Evolutionary conservation across 2,113 vertebrate species (phyloP), one percentile per base, ranked within the genome.

Genomic region (Bubo scandiacus): DNA sequence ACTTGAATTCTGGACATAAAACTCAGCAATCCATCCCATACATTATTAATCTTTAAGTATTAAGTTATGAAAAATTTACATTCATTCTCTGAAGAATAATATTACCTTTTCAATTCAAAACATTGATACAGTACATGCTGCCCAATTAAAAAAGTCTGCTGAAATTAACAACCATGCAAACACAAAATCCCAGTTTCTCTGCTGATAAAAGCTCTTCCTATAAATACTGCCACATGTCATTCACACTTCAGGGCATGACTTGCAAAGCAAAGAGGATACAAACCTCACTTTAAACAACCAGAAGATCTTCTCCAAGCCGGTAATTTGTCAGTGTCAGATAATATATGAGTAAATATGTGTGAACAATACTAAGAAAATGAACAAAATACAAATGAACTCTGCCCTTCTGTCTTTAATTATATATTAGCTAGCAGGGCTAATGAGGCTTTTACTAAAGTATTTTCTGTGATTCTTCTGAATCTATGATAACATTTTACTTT

Each of bases 61-160:
- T 63, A 88, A 81, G 80, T 84, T 94, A 97, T 94, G 92, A 97
- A 97, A 97, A 96, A 97, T 93, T 95, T 87, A 97, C 62, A 77
- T 59, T 81, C 0, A 2, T 91, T 92, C 78, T 91, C 88, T 80
- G 68, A 93, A 86, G 42, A 74, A 84, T 51, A 73, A 86, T 84
- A 86, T 91, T 95, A 93, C 78, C 66, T 96, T 95, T 93, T 51
- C 55, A 87, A 54, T 90, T 89, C 93, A 96, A 94, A 90, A 89
- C 65, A 95, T 71, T 77, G 63, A 92, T 61, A 78, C 40, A 67
- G n/a, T 30, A 80, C 47, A 12, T 57, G 68, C 25, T 38, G 45
- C 15, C 34, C 87, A 66, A 93, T 91, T 84, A 23, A 58, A 93
- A 73, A 92, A 30, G 8, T 88, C 77, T 40, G 17, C 57, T 90